Percentiles rank a stretch among this genome's conserved stretches.
phyloP scores from a whole-genome alignment of 2,797 vertebrate genomes.

The Melanotaenia nigrans region DNA sequence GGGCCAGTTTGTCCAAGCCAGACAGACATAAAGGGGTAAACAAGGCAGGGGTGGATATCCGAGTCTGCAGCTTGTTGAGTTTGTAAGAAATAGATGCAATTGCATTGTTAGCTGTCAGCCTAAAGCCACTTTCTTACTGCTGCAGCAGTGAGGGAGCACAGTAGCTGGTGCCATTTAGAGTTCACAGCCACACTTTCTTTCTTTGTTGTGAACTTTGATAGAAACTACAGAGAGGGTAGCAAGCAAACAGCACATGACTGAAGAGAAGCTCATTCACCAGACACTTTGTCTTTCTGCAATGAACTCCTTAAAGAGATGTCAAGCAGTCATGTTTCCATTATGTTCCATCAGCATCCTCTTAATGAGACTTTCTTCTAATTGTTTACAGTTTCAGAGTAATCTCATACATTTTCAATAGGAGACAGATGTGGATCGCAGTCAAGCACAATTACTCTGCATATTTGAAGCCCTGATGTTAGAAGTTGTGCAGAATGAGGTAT shows the following conservation, averaged over 20 bases:
- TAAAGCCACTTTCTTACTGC: conserved; percentile 1
- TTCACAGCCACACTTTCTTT: conserved; percentile 11
- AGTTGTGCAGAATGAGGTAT: too few relatives aligned
- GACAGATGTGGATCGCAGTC: too few relatives aligned
- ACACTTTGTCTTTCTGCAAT: not conserved
- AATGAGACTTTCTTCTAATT: too few relatives aligned
- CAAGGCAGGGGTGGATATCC: conserved; percentile 14
- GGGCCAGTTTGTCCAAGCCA: conserved; percentile 24
- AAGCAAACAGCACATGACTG: conserved; percentile 10
- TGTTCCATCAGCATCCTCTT: too few relatives aligned
- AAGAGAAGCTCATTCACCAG: not conserved
- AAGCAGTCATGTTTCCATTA: too few relatives aligned
- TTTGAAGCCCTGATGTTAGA: too few relatives aligned
- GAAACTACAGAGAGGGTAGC: not conserved
- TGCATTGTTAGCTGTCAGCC: conserved; percentile 24
- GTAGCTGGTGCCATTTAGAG: not conserved
- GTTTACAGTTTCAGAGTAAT: too few relatives aligned
- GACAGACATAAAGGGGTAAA: conserved; percentile 7
- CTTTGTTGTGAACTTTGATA: not conserved
- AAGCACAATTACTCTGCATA: too few relatives aligned
- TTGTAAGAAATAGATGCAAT: conserved; percentile 20
- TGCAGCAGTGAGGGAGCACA: not conserved
- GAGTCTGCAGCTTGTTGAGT: conserved; percentile 9
- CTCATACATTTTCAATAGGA: too few relatives aligned
- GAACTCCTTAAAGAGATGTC: not conserved